phyloP scores from a whole-genome alignment of 2,888 invertebrate genomes.

The Drosophila mettleri region DNA sequence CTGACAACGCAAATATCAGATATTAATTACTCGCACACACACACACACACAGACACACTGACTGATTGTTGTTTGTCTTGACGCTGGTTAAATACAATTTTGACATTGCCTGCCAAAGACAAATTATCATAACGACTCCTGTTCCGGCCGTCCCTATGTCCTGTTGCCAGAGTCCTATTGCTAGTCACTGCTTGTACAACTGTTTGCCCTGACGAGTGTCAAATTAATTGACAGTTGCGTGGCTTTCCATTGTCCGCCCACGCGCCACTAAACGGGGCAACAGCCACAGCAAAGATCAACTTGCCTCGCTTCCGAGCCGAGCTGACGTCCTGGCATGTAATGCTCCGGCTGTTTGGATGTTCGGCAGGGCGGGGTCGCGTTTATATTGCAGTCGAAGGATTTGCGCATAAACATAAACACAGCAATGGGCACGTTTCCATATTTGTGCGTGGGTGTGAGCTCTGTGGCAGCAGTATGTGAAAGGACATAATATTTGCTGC shows the following conservation, averaged over 20 bases:
- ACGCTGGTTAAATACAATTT: slow-evolving; percentile 52
- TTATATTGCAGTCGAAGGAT: slow-evolving; percentile 43
- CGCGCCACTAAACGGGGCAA: slow-evolving; percentile 43
- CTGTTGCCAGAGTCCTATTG: slow-evolving; percentile 18
- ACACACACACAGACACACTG: slow-evolving; percentile 19
- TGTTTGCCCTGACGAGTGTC: slow-evolving; percentile 51
- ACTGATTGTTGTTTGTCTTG: slow-evolving; percentile 36
- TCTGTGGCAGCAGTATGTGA: slow-evolving; percentile 41
- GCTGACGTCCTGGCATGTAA: slow-evolving; percentile 27
- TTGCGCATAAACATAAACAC: slow-evolving; percentile 54
- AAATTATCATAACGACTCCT: slow-evolving; percentile 59
- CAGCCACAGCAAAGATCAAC: slow-evolving; percentile 39
- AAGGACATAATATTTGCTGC: slow-evolving; percentile 68
- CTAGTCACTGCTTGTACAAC: slow-evolving; percentile 29
- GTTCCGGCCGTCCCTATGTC: slow-evolving; percentile 5
- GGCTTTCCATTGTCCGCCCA: slow-evolving; percentile 52
- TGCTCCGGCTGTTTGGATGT: neutral
- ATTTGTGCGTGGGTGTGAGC: slow-evolving; percentile 32
- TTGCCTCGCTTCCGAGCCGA: slow-evolving; percentile 12
- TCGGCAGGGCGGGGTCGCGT: slow-evolving; percentile 4
- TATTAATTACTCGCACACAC: slow-evolving; percentile 45
- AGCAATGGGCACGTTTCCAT: slow-evolving; percentile 53
- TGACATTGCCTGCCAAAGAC: slow-evolving; percentile 60
- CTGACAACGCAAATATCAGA: slow-evolving; percentile 48
- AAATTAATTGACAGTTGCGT: slow-evolving; percentile 64